phyloP scores from a whole-genome alignment of 2,888 invertebrate genomes.

The Argynnis bischoffii region DNA sequence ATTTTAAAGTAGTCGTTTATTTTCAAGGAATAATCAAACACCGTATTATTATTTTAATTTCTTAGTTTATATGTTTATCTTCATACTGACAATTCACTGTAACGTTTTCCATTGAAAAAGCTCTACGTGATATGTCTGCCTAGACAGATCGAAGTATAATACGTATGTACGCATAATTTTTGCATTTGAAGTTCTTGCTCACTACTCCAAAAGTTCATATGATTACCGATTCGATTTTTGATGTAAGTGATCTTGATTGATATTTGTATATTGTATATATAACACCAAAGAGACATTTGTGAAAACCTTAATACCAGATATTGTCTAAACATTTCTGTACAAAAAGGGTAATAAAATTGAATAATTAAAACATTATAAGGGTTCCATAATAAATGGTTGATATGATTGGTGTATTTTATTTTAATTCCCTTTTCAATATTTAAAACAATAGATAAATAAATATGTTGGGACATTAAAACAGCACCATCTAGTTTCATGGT shows the following conservation, averaged over 20 bases:
- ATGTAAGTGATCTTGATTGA: background rate
- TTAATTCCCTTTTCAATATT: background rate
- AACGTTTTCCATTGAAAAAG: no score
- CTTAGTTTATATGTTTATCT: no score
- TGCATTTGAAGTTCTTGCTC: no score
- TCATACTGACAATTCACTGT: no score
- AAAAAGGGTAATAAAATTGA: slow-evolving; percentile 32
- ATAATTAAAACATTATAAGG: slow-evolving; percentile 30
- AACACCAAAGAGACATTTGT: slow-evolving; percentile 37
- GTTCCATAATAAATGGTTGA: slow-evolving; percentile 39
- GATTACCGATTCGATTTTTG: background rate
- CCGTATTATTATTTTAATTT: no score
- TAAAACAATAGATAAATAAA: background rate
- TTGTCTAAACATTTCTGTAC: slow-evolving; percentile 30
- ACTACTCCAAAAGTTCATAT: background rate
- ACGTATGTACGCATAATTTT: no score
- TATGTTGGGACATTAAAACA: no score
- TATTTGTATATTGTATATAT: slow-evolving; percentile 17
- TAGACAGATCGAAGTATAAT: no score
- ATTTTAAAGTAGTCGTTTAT: slow-evolving; percentile 1
- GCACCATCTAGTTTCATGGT: no score
- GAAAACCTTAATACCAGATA: slow-evolving; percentile 29
- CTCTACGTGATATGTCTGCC: no score
- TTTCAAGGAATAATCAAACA: background rate
- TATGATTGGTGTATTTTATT: slow-evolving; percentile 25